These are phyloP conservation scores for Carassius gibelio DNA, from an alignment of 2,113 vertebrate genomes.

Conservation along the genomic window DNA sequence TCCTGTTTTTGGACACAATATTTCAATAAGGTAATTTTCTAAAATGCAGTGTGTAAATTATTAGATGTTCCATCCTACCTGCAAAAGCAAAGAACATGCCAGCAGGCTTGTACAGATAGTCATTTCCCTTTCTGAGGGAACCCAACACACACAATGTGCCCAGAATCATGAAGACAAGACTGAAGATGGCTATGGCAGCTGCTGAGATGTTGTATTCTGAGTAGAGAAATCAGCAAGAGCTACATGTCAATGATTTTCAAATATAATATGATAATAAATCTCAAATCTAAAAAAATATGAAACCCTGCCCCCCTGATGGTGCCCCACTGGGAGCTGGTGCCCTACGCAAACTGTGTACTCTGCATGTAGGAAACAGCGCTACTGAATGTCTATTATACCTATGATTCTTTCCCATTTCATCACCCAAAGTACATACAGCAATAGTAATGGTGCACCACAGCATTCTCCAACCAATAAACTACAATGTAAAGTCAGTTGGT, in stretches of 20 bases:
- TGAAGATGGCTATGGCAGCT: slow-evolving; percentile 94
- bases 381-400: neutral
- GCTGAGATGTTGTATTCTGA: slow-evolving; percentile 98
- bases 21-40: too few relatives aligned
- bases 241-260: neutral
- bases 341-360: too few relatives aligned
- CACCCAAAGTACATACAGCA: neutral
- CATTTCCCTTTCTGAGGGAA: slow-evolving; percentile 83
- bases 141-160: slow-evolving; percentile 82
- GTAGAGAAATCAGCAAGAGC: neutral
- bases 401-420: neutral
- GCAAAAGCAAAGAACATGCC: slow-evolving; percentile 94
- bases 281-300: too few relatives aligned
- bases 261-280: neutral
- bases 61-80: slow-evolving; percentile 71
- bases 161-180: slow-evolving; percentile 85
- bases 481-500: neutral
- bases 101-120: slow-evolving; percentile 91
- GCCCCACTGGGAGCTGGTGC: too few relatives aligned
- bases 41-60: too few relatives aligned
- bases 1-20: too few relatives aligned
- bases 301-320: too few relatives aligned
- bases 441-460: neutral
- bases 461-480: too few relatives aligned
- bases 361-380: too few relatives aligned